These are phyloP conservation scores for Pharmacophagus antenor DNA, from an alignment of 2,888 invertebrate species.

Conservation along the genomic window DNA sequence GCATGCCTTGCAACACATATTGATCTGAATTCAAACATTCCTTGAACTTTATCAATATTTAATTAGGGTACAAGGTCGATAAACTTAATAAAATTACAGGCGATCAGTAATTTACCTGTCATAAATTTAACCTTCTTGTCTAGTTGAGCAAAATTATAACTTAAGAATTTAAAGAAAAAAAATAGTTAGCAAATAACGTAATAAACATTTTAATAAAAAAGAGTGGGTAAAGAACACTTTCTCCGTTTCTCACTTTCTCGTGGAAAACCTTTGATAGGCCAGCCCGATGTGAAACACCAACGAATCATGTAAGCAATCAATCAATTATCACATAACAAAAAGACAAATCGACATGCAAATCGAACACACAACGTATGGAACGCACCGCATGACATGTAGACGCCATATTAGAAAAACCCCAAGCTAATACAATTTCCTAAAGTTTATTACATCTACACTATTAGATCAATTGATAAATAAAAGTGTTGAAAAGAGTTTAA, in stretches of 20 bases:
- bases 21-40: neutral
- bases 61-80: neutral
- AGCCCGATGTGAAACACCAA: conserved; percentile 23
- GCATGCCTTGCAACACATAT: neutral
- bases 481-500: neutral
- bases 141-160: too few relatives aligned
- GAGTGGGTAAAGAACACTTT: conserved; percentile 14
- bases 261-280: conserved; percentile 8
- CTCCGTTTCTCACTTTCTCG: conserved; percentile 13
- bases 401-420: neutral
- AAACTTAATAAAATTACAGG: too few relatives aligned
- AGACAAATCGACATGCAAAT: conserved; percentile 26
- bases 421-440: neutral
- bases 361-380: conserved; percentile 4
- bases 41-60: neutral
- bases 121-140: too few relatives aligned
- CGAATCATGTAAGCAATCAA: conserved; percentile 30
- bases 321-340: conserved; percentile 34
- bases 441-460: neutral
- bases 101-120: neutral
- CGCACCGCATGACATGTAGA: neutral
- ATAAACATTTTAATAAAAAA: neutral
- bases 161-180: neutral
- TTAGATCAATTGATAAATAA: neutral
- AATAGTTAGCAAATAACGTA: neutral